phyloP scores from a whole-genome alignment of 1,140 invertebrate genomes.

The Drosophila malerkotliana region DNA sequence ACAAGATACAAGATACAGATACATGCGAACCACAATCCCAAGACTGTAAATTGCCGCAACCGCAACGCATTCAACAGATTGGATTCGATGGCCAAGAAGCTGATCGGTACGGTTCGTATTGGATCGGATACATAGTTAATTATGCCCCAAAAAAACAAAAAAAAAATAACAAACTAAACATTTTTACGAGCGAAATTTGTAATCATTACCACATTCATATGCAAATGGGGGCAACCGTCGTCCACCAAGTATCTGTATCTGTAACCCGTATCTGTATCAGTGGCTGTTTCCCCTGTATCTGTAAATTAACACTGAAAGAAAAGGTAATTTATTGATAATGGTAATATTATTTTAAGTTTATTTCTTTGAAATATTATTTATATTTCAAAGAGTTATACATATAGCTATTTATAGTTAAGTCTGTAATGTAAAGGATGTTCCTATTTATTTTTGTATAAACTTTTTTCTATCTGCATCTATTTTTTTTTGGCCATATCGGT shows the following conservation, averaged over 20 bases:
- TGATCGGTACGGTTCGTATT: conserved; percentile 6
- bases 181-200: conserved; percentile 83
- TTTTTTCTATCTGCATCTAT: background rate
- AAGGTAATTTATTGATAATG: background rate
- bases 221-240: conserved; percentile 63
- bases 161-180: conserved; percentile 71
- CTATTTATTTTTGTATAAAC: no score
- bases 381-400: no score
- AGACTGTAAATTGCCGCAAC: conserved; percentile 68
- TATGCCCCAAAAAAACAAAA: conserved; percentile 63
- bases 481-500: conserved; percentile 8
- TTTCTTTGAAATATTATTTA: no score
- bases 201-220: conserved; percentile 83
- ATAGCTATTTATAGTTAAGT: no score
- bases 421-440: no score
- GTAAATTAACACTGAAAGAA: conserved; percentile 5
- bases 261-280: conserved; percentile 36
- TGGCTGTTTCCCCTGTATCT: conserved; percentile 13
- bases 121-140: conserved; percentile 72
- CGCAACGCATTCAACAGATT: conserved; percentile 46
- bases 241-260: conserved; percentile 33
- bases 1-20: conserved; percentile 40
- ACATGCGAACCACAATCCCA: conserved; percentile 43
- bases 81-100: conserved; percentile 9
- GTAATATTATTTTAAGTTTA: no score